Evolutionary conservation across 1,140 invertebrate genomes (phyloP).

Genomic region (Temnothorax curvispinosus): DNA sequence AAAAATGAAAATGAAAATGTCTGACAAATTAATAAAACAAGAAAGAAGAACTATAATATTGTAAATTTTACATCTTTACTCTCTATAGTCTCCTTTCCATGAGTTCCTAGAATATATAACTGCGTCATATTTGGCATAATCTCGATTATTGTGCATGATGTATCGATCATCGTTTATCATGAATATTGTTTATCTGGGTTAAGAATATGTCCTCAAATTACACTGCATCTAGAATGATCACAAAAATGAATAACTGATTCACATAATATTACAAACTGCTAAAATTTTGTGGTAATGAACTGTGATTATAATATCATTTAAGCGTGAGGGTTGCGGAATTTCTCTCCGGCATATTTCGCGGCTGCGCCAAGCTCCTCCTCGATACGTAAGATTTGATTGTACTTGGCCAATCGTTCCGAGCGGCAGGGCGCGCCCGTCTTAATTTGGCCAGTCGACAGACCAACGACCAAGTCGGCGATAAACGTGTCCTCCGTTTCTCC

Average conservation of each 20-base stretch:
- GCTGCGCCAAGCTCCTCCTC: slow-evolving; percentile 97
- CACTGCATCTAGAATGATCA: neutral
- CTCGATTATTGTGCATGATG: neutral
- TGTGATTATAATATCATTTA: slow-evolving; percentile 69
- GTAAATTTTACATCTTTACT: neutral
- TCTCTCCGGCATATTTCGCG: slow-evolving; percentile 97
- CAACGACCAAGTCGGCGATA: slow-evolving; percentile 99
- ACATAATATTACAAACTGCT: neutral
- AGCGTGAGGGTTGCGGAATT: slow-evolving; percentile 93
- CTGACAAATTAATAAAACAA: slow-evolving; percentile 11
- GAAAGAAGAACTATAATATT: neutral
- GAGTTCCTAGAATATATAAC: neutral
- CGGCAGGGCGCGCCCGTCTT: slow-evolving; percentile 99
- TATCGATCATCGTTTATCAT: slow-evolving; percentile 2
- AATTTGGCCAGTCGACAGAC: slow-evolving; percentile 98
- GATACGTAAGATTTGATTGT: slow-evolving; percentile 99
- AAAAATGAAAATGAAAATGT: neutral
- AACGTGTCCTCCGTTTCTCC: slow-evolving; percentile 99
- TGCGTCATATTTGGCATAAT: neutral
- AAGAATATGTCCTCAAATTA: slow-evolving; percentile 22
- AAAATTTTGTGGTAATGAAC: neutral
- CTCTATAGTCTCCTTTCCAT: neutral
- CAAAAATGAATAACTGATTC: neutral
- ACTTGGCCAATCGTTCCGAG: slow-evolving; percentile 99
- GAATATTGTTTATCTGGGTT: neutral